Evolutionary conservation across 2,888 invertebrate species (phyloP), one percentile per base, ranked within the genome.

Genomic region (Oscheius myriophilus): DNA sequence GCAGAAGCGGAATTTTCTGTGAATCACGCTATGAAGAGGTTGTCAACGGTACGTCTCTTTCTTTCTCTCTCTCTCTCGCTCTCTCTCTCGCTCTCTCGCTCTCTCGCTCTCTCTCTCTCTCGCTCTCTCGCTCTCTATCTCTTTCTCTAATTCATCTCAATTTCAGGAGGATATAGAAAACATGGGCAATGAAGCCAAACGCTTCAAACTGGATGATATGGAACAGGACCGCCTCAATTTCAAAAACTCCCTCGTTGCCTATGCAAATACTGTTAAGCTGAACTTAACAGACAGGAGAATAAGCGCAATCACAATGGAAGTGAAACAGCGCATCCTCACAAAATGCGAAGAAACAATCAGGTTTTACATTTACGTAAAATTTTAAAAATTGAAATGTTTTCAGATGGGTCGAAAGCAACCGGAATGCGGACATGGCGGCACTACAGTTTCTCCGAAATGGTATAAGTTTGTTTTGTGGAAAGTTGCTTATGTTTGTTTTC

Each of bases 251-350:
- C 90, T 95, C 62, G 93, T 96, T 88, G 92, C 93, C 1, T 95
- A 94, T 91, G 93, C 90, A 88, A 95, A 93, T 90, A 93, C 93
- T 90, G 94, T 96, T 92, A 97, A 97, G 91, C 92, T 93, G 78
- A 89, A 90, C 3, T 87, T 91, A 51, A 96, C 96, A 87, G 96
- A 96, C 86, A 95, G 95, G 81, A 95, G 95, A 88, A 90, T 95
- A 77, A 18, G 6, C 43, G 18, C 14, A 3, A 2, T 25, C 21
- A 21, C n/a, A 2, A 49, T 1, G 6, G 39, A 26, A 41, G 14
- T 18, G 33, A 14, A 42, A 14, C 26, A 63, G 16, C n/a, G 41
- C 12, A 39, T 42, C 23, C 43, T 78, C 84, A 73, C 59, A 83
- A 80, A 75, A 87, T 65, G 96, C 96, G 90, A 93, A 92, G 87